A percentile compares a stretch with the other conserved stretches of the same genome.
Conservation (phyloP, 2,113 vertebrate species). For the Collichthys lucidus region DNA sequence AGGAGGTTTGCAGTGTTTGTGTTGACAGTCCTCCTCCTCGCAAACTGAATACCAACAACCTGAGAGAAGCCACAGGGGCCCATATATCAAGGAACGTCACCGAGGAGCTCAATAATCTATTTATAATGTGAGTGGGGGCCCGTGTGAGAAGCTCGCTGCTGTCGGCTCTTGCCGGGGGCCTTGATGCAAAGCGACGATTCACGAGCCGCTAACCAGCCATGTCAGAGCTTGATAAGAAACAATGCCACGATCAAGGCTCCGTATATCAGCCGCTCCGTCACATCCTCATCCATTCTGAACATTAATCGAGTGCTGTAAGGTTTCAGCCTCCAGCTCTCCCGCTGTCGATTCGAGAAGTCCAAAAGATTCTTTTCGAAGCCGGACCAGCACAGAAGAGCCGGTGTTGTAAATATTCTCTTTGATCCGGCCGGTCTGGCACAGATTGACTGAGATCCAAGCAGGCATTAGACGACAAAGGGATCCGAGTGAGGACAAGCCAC, state of each 20-base stretch:
- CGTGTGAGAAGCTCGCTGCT: background rate
- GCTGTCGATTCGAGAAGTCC: background rate
- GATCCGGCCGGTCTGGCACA: slow-evolving; percentile 57
- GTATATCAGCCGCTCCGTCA: background rate
- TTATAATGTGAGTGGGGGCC: slow-evolving; percentile 16
- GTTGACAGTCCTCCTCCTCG: background rate
- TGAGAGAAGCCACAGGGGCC: slow-evolving; percentile 24
- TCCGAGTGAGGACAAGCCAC: slow-evolving; percentile 60
- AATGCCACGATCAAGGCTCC: slow-evolving; percentile 35
- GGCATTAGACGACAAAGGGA: slow-evolving; percentile 65
- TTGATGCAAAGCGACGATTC: slow-evolving; percentile 9
- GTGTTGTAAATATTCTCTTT: slow-evolving; percentile 63
- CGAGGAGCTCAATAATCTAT: slow-evolving; percentile 20
- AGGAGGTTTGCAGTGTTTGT: background rate
- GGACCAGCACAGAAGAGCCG: background rate
- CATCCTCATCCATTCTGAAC: slow-evolving; percentile 12
- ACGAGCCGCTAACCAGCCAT: slow-evolving; percentile 32
- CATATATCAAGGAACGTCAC: slow-evolving; percentile 22
- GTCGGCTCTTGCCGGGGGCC: slow-evolving; percentile 20
- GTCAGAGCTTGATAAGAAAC: slow-evolving; percentile 27
- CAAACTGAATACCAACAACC: slow-evolving; percentile 11
- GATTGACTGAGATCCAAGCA: slow-evolving; percentile 58
- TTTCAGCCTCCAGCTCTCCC: slow-evolving; percentile 15
- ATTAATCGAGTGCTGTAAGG: background rate
- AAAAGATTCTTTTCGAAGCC: slow-evolving; percentile 16